Conservation (phyloP, 2,797 vertebrate genomes). For the Todus mexicanus region DNA sequence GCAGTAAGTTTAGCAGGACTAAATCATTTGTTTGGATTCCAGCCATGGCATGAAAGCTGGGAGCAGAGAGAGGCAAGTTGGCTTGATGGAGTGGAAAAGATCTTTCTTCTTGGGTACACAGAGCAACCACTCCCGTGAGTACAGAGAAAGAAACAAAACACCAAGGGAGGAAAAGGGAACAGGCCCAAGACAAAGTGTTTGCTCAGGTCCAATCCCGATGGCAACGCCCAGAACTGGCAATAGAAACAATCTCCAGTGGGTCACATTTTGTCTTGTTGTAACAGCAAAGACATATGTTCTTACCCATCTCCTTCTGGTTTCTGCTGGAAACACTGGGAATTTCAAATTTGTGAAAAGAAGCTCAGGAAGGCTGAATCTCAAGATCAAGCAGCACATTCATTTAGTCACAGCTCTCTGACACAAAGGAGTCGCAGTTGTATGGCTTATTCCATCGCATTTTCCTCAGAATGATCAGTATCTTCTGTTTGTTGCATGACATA, state of each 20-base stretch:
- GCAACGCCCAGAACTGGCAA: not conserved
- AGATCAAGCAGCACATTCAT: not conserved
- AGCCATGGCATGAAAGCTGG: not conserved
- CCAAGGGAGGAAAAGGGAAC: not conserved
- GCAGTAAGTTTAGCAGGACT: not conserved
- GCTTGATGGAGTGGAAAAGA: not conserved
- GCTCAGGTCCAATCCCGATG: not conserved
- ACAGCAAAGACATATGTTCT: not conserved
- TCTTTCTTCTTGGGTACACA: not conserved
- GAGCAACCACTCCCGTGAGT: not conserved
- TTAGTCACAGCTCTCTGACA: not conserved
- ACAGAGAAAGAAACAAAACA: not conserved
- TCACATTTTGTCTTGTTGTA: not conserved
- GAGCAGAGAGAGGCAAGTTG: not conserved
- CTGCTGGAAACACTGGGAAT: not conserved
- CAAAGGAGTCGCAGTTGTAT: not conserved
- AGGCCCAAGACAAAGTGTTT: not conserved
- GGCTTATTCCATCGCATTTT: not conserved
- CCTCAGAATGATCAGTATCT: not conserved
- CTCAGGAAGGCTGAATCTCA: not conserved
- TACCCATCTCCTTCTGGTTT: not conserved
- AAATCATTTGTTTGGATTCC: slow-evolving; percentile 32
- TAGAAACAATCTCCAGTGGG: not conserved
- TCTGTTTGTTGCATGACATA: not conserved
- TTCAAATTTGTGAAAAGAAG: not conserved